Percentiles rank a stretch among this genome's conserved stretches.
These are phyloP conservation scores for Dorcus hopei DNA, from an alignment of 2,888 invertebrate species.

Conservation along the genomic window DNA sequence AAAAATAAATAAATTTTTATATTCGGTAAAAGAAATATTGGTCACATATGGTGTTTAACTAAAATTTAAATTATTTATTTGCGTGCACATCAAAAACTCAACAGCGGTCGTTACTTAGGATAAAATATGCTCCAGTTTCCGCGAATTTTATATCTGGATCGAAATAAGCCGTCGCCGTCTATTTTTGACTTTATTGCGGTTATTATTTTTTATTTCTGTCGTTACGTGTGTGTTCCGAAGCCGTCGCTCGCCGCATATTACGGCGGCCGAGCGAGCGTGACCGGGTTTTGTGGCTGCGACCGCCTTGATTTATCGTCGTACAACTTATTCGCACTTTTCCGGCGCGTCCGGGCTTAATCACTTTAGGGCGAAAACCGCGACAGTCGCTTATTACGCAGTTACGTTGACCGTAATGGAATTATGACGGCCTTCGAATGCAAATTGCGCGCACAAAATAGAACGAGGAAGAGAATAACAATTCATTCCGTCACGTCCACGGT, in stretches of 20 bases:
- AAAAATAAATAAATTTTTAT: no score
- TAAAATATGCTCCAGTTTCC: no score
- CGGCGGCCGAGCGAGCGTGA: slow-evolving; percentile 8
- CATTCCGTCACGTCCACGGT: no score
- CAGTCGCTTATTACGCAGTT: not conserved
- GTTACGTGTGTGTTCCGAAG: slow-evolving; percentile 1
- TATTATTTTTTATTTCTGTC: slow-evolving; percentile 1
- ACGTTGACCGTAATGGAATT: not conserved
- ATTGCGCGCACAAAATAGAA: no score
- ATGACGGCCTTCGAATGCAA: not conserved
- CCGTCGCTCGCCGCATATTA: slow-evolving; percentile 10
- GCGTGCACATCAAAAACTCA: no score
- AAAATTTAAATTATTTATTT: no score
- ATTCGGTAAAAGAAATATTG: no score
- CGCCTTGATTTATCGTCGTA: slow-evolving; percentile 30
- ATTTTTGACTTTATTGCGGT: not conserved
- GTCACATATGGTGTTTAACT: no score
- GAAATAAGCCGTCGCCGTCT: no score
- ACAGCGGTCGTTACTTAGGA: no score
- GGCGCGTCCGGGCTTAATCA: slow-evolving; percentile 29
- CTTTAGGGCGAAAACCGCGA: slow-evolving; percentile 20
- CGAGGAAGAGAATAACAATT: no score
- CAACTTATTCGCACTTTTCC: slow-evolving; percentile 36
- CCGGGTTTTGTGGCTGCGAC: slow-evolving; percentile 1
- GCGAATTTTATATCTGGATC: no score